Base-by-base conservation (phyloP, 30 jellyfish, hydroid and myxozoan genomes). In the Catostylus mosaicus region DNA sequence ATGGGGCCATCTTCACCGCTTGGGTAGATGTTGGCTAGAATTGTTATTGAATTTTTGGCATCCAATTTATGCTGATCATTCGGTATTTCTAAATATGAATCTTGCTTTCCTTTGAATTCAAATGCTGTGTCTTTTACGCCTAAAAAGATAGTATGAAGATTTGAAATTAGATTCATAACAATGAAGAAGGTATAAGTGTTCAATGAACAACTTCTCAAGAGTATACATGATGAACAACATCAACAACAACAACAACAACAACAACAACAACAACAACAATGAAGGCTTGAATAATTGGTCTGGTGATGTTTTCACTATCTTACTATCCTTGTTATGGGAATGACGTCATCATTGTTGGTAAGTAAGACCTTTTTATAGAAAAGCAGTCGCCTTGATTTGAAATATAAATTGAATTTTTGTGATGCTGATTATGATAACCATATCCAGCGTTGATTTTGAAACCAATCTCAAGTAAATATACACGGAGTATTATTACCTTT, bases 1-100 rank as follows among this genome's bases (percentile, higher is more conserved):
- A 93, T 93, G 0, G 99, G 97, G 35, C 99, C 99, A 66, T 93
- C 94, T 30, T 81, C 91, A 9, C 99, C 99, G n/a, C 84, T 76
- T 76, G 99, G 99, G 65, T 67, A 93, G 14, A 93, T 77, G 48
- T 88, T 87, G 4, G 99, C 96, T 8, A 93, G 87, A 10, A 93
- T 54, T 10, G 99, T 87, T 26, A 87, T 82, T 6, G 97, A 82
- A 43, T 88, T 73, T 47, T 73, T 82, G 27, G 97, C 85, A 65
- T 93, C 99, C 43, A 93, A 83, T 38, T 84, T 82, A 29, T 95
- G 96, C 20, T 88, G 92, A 59, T 77, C 90, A 67, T 93, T 93
- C 4, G 97, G 96, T 7, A 93, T 87, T 67, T 93, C 99, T 30
- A 93, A 72, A 85, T 74, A 93, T 22, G 99, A 93, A 61, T 96